A percentile compares a stretch with the other conserved stretches of the same genome.
These are phyloP conservation scores for Colistium nudipinnis DNA, from an alignment of 2,113 vertebrate species.

Conservation along the genomic window DNA sequence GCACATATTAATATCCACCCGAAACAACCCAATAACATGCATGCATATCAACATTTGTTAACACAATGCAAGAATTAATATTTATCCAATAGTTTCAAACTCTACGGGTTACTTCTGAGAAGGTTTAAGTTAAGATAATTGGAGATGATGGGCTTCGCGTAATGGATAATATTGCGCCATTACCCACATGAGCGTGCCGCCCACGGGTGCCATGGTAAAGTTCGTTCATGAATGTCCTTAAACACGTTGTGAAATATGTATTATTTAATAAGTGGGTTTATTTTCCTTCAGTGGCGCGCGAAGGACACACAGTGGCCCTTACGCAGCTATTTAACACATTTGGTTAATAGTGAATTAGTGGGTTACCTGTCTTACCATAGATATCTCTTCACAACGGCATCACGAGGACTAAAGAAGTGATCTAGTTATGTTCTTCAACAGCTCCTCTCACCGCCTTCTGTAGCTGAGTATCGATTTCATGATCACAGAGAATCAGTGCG, in stretches of 20 bases:
- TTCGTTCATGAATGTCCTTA: not conserved
- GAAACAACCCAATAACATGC: not conserved
- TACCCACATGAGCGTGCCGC: not conserved
- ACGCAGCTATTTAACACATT: too few species aligned
- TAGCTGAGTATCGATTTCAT: constrained; percentile 21
- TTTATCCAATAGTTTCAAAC: too few species aligned
- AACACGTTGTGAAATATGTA: not conserved
- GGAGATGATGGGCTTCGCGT: not conserved
- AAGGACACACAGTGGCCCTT: too few species aligned
- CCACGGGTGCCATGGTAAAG: not conserved
- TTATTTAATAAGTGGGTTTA: not conserved
- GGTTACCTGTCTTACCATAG: not conserved
- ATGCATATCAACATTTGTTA: not conserved
- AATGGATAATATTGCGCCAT: not conserved
- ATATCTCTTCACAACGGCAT: not conserved
- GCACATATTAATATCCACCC: not conserved
- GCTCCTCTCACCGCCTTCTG: not conserved
- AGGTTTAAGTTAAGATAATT: not conserved
- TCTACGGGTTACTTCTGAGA: too few species aligned
- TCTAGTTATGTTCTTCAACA: not conserved
- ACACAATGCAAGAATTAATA: too few species aligned
- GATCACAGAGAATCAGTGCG: constrained; percentile 31
- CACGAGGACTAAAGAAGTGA: constrained; percentile 13
- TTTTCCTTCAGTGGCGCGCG: not conserved
- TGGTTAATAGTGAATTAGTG: not conserved